Base-by-base conservation (phyloP, 2,888 invertebrate genomes). In the Archaeoteleia sp. region DNA sequence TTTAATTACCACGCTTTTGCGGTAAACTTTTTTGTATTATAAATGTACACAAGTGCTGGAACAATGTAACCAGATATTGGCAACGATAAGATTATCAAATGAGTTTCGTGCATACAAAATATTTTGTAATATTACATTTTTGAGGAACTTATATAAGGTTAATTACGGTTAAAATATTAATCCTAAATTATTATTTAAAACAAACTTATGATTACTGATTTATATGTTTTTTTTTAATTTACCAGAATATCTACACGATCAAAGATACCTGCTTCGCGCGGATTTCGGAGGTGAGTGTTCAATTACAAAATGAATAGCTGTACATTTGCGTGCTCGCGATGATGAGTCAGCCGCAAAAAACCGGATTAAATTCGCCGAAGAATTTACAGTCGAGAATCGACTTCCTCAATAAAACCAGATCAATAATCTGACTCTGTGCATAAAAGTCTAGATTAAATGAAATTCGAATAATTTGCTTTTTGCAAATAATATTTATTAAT, bases 161-260 rank as follows among this genome's bases (percentile, higher is more conserved):
- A n/a, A n/a, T n/a, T n/a, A n/a, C n/a, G n/a, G n/a, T n/a, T n/a
- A n/a, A n/a, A n/a, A n/a, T n/a, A n/a, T n/a, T n/a, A n/a, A n/a
- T n/a, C n/a, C n/a, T n/a, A n/a, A n/a, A n/a, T n/a, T n/a, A n/a
- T n/a, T 20, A 39, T 39, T 30, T 12, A 25, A 14, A 15, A 37
- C 5, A n/a, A 32, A 27, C 23, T 34, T 14, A 27, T 39, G 8
- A 29, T 46, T 45, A 23, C 30, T 45, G n/a, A n/a, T 45, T 37
- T 40, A 9, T 23, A 13, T 55, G 15, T 51, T 48, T 65, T 58
- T 15, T 5, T 70, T 62, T 63, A 51, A n/a, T 61, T 68, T 88
- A 86, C 65, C 86, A 89, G 89, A 86, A 20, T 89, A 88, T 69
- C 84, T 89, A 4, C 82, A 87, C 49, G 88, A 88, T 75, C 82